phyloP scores from a whole-genome alignment of 2,797 vertebrate species.

The Luscinia luscinia region DNA sequence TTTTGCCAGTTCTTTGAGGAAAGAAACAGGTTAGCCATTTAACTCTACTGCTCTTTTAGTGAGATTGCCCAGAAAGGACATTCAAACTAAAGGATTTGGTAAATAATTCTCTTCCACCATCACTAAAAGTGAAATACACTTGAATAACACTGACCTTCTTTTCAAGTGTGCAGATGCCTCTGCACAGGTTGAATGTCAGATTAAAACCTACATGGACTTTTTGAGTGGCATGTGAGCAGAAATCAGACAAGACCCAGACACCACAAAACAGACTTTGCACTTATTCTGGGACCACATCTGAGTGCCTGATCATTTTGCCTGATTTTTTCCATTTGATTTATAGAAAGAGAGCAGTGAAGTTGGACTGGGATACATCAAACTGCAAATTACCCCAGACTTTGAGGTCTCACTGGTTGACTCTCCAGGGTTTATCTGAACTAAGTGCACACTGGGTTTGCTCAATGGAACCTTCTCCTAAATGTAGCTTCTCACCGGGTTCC shows the following conservation, averaged over 20 bases:
- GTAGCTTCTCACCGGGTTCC: slow-evolving; percentile 19
- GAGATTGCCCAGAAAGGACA: neutral
- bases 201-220: neutral
- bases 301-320: neutral
- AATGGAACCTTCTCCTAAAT: slow-evolving; percentile 48
- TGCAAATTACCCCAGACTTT: slow-evolving; percentile 15
- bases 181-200: neutral
- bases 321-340: slow-evolving; percentile 46
- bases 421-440: slow-evolving; percentile 51
- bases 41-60: neutral
- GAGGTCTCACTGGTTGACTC: slow-evolving; percentile 47
- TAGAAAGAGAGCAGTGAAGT: neutral
- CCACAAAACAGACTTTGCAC: neutral
- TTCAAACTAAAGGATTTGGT: neutral
- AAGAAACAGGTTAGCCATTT: neutral
- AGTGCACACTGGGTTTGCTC: slow-evolving; percentile 54
- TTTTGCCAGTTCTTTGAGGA: neutral
- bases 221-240: neutral
- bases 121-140: neutral
- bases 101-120: neutral
- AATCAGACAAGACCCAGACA: neutral
- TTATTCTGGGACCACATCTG: neutral
- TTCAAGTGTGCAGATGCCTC: neutral
- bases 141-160: neutral
- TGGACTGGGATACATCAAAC: slow-evolving; percentile 49